A percentile compares a stretch with the other conserved stretches of the same genome.
phyloP scores from a whole-genome alignment of 2,888 invertebrate genomes.

The Archips crataeganus region DNA sequence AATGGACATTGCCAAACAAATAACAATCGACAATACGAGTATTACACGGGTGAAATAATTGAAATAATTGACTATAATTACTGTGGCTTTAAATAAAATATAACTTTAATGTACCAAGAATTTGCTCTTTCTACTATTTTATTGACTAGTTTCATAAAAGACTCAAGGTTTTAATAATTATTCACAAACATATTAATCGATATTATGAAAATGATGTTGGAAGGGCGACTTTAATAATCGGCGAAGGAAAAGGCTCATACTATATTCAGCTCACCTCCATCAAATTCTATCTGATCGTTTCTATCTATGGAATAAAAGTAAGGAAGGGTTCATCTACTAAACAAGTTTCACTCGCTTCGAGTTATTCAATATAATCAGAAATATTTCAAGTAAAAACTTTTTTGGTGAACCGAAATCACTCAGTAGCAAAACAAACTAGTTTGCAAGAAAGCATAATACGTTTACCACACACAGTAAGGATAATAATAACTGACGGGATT shows the following conservation, averaged over 20 bases:
- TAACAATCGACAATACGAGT: constrained; percentile 9
- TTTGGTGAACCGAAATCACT: constrained; percentile 35
- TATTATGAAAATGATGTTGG: not conserved
- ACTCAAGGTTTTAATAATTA: not conserved
- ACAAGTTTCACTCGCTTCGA: constrained; percentile 44
- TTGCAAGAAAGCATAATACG: not conserved
- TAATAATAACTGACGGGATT: not conserved
- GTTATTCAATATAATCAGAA: constrained; percentile 45
- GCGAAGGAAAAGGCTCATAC: not conserved
- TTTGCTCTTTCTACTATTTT: not conserved
- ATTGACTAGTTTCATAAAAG: not conserved
- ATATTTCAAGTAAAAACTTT: constrained; percentile 43
- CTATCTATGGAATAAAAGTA: constrained; percentile 41
- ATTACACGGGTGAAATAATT: constrained; percentile 11
- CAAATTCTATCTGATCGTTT: constrained; percentile 49
- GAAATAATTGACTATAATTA: constrained; percentile 20
- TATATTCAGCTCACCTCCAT: constrained; percentile 46
- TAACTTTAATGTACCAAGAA: not conserved
- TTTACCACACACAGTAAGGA: not conserved
- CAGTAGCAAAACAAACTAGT: not conserved
- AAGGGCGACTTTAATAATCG: not conserved
- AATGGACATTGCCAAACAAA: constrained; percentile 30
- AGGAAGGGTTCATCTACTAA: constrained; percentile 46
- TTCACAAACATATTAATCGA: not conserved
- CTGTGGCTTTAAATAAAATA: constrained; percentile 21